A percentile compares a stretch with the other conserved stretches of the same genome.
These are phyloP conservation scores for Anguilla japonica DNA, from an alignment of 2,113 vertebrate genomes.

Conservation along the genomic window DNA sequence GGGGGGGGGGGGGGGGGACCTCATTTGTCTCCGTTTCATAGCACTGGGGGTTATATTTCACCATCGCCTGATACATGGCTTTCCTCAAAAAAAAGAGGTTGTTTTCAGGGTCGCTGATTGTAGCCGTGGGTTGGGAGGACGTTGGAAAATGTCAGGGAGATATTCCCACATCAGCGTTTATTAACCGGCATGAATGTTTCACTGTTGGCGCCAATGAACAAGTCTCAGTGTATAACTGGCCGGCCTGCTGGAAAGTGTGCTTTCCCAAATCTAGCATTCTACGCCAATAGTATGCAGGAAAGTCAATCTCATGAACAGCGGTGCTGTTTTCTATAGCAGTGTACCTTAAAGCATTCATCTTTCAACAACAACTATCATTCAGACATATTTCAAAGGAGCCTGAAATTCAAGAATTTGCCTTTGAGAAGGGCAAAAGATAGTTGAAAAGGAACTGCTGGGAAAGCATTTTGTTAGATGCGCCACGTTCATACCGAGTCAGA, in stretches of 20 bases:
- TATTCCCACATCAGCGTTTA: neutral
- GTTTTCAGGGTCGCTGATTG: too few species aligned
- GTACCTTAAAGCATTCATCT: neutral
- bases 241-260: neutral
- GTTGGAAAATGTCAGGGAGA: neutral
- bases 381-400: neutral
- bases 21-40: neutral
- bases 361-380: neutral
- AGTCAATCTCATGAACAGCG: neutral
- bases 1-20: neutral
- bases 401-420: neutral
- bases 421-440: neutral
- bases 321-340: neutral
- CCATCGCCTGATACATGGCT: neutral
- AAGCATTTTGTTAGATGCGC: neutral
- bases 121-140: neutral
- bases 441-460: neutral
- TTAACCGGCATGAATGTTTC: neutral
- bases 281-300: too few species aligned
- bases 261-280: neutral
- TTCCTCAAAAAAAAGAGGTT: neutral
- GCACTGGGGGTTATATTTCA: neutral
- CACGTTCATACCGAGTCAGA: neutral
- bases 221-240: neutral
- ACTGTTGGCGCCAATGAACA: neutral